A percentile compares a stretch with the other conserved stretches of the same genome.
These are phyloP conservation scores for Hapalemur alaotrensis DNA, from an alignment of 2,797 vertebrate genomes.

Conservation along the genomic window DNA sequence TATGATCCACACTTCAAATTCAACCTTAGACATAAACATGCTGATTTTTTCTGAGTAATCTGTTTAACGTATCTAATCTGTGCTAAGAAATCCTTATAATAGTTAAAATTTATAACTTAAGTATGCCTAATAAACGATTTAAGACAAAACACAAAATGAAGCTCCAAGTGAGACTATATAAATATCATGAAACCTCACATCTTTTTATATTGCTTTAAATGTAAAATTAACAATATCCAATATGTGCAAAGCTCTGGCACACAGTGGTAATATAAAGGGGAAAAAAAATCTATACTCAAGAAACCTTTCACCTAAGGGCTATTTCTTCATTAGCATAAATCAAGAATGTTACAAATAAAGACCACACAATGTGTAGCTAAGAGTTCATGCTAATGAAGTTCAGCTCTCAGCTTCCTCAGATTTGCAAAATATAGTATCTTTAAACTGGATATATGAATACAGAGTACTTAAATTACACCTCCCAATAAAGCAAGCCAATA, in stretches of 20 bases:
- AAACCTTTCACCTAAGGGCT: not conserved
- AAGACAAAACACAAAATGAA: not conserved
- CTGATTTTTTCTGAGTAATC: slow-evolving; percentile 10
- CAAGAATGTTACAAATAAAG: not conserved
- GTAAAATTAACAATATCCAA: not conserved
- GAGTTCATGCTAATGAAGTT: not conserved
- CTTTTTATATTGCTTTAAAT: not conserved
- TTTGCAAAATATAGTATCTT: not conserved
- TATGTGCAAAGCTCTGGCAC: not conserved
- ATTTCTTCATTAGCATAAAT: not conserved
- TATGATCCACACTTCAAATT: slow-evolving; percentile 22
- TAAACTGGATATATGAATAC: not conserved
- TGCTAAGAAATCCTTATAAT: not conserved
- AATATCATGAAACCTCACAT: not conserved
- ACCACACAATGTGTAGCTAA: not conserved
- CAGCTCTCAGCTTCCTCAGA: slow-evolving; percentile 2
- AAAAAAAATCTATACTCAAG: not conserved
- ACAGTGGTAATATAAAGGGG: not conserved
- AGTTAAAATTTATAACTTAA: not conserved
- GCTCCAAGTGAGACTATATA: not conserved
- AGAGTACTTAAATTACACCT: not conserved
- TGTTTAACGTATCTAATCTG: not conserved
- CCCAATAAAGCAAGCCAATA: not conserved
- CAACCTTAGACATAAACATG: not conserved
- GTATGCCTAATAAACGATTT: not conserved